These are phyloP conservation scores for Agriopis aurantiaria DNA, from an alignment of 2,888 invertebrate species.

Conservation along the genomic window DNA sequence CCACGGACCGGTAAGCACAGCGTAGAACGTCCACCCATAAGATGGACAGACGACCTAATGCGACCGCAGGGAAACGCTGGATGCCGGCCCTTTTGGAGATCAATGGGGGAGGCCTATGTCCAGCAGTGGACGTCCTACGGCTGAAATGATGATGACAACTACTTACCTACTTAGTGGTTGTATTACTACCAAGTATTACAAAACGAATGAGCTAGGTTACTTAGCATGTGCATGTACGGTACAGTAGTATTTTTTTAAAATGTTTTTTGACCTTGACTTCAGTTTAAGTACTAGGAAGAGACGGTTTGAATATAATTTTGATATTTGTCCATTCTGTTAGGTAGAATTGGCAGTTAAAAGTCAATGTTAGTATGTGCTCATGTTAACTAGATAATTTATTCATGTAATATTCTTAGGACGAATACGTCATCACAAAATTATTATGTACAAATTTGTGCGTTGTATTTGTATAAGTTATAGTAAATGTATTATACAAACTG, in stretches of 20 bases:
- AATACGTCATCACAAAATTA: not conserved
- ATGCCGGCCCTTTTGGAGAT: no score
- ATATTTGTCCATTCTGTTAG: constrained; percentile 20
- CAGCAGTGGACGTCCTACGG: no score
- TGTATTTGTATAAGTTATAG: no score
- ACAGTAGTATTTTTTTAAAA: constrained; percentile 6
- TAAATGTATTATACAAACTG: no score
- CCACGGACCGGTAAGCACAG: no score
- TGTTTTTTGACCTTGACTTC: constrained; percentile 26
- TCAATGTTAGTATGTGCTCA: not conserved
- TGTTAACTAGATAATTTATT: not conserved
- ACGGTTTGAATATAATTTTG: constrained; percentile 20
- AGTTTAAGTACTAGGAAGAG: constrained; percentile 31
- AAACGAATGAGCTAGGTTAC: constrained; percentile 5
- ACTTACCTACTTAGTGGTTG: not conserved
- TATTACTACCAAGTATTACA: constrained; percentile 6
- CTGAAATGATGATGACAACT: no score
- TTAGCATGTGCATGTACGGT: constrained; percentile 14
- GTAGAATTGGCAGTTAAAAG: constrained; percentile 2
- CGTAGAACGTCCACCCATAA: no score
- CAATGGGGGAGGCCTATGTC: no score
- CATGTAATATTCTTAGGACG: not conserved
- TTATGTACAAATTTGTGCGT: no score
- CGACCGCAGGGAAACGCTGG: no score
- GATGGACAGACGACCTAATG: no score